Evolutionary conservation across 2,113 vertebrate species (phyloP), one percentile per base, ranked within the genome.

Genomic region (Anarhynchus alexandrinus): DNA sequence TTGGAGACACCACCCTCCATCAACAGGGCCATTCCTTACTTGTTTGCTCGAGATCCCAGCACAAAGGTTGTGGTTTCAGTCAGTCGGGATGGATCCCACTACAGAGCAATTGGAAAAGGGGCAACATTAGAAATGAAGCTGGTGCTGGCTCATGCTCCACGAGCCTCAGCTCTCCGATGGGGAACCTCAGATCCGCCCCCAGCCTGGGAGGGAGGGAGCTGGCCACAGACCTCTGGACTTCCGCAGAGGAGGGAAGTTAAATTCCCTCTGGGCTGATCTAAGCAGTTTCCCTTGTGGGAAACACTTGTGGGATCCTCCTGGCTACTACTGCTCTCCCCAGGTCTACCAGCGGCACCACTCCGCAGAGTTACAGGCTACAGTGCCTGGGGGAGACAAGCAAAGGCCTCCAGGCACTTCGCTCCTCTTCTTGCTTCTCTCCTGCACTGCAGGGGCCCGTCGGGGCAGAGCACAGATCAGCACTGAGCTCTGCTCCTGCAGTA

Each of bases 1-100:
- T 73, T 52, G 92, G 91, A 82, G 94, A 65, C 94, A 80, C 83
- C 93, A 89, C 93, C 93, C 95, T 94, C 86, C 96, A 69, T 29
- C 9, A 1, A 36, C 85, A 86, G 88, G 93, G 91, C 90, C 91
- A 1, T 71, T 57, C 98, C 99, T 99, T 97, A 99, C 99, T 99
- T 99, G 98, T 99, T 99, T 82, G 99, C 99, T 98, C 99, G 98
- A 92, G 99, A 99, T 81, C 99, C 99, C 43, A 99, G 98, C 91
- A 99, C 99, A 95, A 99, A 99, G 18, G 99, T 99, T 88, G 98
- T 99, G 82, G 97, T 95, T 34, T 99, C 99, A 42, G 94, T 98
- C 92, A 99, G 98, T 97, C 99, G 98, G 92, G 98, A 97, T 12
- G 99, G 99, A 92, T 99, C 98, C 99, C 99, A 99, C 99, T 99